A percentile compares a stretch with the other conserved stretches of the same genome.
Conservation (phyloP, 2,888 invertebrate genomes). For the Chalcis sispes region DNA sequence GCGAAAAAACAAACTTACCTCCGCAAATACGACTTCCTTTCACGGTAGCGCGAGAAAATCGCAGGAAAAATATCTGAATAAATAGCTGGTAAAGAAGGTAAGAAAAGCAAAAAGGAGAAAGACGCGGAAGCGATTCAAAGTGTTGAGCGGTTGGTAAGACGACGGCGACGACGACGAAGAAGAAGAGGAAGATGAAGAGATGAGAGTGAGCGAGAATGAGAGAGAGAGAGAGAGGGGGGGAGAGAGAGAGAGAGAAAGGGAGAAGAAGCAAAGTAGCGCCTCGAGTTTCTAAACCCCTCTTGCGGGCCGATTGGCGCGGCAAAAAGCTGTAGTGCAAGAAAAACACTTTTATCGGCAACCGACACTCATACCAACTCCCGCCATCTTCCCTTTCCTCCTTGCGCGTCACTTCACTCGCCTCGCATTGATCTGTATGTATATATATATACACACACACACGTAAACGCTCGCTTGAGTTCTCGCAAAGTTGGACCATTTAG, state of each 20-base stretch:
- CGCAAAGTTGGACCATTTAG: constrained; percentile 70
- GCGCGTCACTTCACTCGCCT: not conserved
- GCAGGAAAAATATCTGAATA: constrained; percentile 37
- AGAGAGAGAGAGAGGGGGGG: not conserved
- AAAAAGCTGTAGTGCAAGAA: constrained; percentile 65
- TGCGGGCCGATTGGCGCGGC: constrained; percentile 42
- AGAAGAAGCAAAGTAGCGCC: constrained; percentile 50
- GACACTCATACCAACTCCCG: no score
- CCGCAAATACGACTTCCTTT: not conserved
- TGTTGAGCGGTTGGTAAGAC: constrained; percentile 22
- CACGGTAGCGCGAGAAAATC: constrained; percentile 5
- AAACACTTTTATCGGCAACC: constrained; percentile 73
- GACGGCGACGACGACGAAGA: constrained; percentile 37
- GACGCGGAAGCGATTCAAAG: constrained; percentile 45
- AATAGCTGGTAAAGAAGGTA: constrained; percentile 55
- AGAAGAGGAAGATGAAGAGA: constrained; percentile 5
- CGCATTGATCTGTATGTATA: not conserved
- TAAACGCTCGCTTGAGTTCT: constrained; percentile 25
- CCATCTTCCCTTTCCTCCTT: constrained; percentile 46
- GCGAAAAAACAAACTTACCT: constrained; percentile 31
- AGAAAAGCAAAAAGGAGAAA: no score
- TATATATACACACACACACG: not conserved
- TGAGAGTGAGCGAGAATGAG: constrained; percentile 50
- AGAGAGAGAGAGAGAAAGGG: constrained; percentile 44
- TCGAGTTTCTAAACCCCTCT: constrained; percentile 31